These are phyloP conservation scores for Columba guinea DNA, from an alignment of 2,797 vertebrate species.

Conservation along the genomic window DNA sequence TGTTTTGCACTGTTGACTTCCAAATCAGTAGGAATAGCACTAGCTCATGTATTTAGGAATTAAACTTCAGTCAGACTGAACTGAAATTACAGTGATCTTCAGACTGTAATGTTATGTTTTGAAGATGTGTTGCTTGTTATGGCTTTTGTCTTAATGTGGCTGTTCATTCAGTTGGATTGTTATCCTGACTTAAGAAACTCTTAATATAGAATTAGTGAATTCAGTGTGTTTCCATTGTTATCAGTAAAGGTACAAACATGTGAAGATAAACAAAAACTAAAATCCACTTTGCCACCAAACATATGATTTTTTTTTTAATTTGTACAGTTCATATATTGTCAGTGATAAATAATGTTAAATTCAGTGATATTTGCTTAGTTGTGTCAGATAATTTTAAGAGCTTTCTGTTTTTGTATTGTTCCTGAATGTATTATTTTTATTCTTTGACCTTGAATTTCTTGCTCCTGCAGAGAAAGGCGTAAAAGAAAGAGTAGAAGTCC, in stretches of 20 bases:
- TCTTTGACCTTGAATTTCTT: neutral
- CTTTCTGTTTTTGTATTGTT: neutral
- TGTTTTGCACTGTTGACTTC: neutral
- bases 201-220: neutral
- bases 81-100: neutral
- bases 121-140: neutral
- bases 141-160: neutral
- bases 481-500: constrained; percentile 87
- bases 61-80: neutral
- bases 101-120: fast-evolving
- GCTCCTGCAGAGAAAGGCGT: constrained; percentile 80
- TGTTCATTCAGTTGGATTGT: neutral
- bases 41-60: neutral
- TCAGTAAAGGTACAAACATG: neutral
- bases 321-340: neutral
- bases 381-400: neutral
- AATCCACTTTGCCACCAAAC: neutral
- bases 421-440: neutral
- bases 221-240: neutral
- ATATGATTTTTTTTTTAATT: fast-evolving
- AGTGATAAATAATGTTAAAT: neutral
- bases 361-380: neutral
- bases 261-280: neutral
- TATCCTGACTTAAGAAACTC: neutral
- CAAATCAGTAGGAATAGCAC: neutral